Evolutionary conservation across 2,797 vertebrate species (phyloP).

Genomic region (Syngnathus rostellatus): DNA sequence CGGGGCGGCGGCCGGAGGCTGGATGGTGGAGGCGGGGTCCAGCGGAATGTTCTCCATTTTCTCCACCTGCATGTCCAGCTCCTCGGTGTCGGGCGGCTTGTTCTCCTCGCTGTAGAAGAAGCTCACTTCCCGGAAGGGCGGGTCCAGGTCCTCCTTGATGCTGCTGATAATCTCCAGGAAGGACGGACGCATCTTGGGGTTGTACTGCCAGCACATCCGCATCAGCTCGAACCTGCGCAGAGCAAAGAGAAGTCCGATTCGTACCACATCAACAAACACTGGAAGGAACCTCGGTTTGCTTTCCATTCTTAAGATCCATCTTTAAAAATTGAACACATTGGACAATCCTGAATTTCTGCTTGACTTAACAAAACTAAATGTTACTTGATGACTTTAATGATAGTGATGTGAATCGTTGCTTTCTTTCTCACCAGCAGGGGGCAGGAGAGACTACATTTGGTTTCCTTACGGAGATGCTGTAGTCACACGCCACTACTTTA

Average conservation of each 20-base stretch:
- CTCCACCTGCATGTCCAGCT: slow-evolving; percentile 90
- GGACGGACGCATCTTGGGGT: slow-evolving; percentile 93
- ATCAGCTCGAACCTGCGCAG: slow-evolving; percentile 86
- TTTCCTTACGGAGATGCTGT: too few species aligned
- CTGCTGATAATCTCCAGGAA: slow-evolving; percentile 96
- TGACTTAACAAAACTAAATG: background rate
- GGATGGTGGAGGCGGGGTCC: slow-evolving; percentile 82
- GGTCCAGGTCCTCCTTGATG: slow-evolving; percentile 91
- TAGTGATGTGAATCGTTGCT: background rate
- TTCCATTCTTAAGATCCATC: too few species aligned
- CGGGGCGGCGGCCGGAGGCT: slow-evolving; percentile 52
- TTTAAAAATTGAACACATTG: too few species aligned
- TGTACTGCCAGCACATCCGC: slow-evolving; percentile 99
- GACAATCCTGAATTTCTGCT: too few species aligned
- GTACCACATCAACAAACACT: background rate
- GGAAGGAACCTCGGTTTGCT: background rate
- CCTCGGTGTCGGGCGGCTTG: slow-evolving; percentile 90
- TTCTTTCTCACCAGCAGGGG: slow-evolving; percentile 59
- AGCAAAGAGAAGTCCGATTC: background rate
- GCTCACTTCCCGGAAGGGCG: slow-evolving; percentile 86
- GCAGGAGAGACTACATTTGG: slow-evolving; percentile 45
- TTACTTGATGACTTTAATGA: background rate
- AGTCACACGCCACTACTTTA: background rate
- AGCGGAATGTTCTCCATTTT: slow-evolving; percentile 97
- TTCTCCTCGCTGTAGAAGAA: slow-evolving; percentile 99